A percentile compares a stretch with the other conserved stretches of the same genome.
phyloP scores from a whole-genome alignment of 2,797 vertebrate genomes.

The Saxicola maurus region DNA sequence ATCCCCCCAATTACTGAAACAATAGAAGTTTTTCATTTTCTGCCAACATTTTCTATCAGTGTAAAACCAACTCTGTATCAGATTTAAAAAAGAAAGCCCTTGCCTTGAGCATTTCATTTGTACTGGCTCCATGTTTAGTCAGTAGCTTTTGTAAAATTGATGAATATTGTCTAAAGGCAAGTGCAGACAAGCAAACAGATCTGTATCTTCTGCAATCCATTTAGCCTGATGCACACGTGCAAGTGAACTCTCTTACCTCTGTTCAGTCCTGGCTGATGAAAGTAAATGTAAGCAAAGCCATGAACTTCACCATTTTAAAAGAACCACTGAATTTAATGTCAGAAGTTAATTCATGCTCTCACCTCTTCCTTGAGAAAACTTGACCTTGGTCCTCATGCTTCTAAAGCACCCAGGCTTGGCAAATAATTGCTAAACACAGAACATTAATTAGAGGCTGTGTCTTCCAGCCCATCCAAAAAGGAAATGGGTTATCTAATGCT shows the following conservation, averaged over 20 bases:
- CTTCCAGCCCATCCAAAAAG: constrained; percentile 48
- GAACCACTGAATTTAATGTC: constrained; percentile 47
- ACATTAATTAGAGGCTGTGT: constrained; percentile 42
- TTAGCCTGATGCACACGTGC: constrained; percentile 66
- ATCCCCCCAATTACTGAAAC: neutral
- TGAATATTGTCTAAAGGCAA: constrained; percentile 80
- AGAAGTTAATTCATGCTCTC: constrained; percentile 55
- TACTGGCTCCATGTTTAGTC: constrained; percentile 61
- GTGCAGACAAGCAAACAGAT: constrained; percentile 77
- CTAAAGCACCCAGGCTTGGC: constrained; percentile 25
- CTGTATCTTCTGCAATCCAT: constrained; percentile 84
- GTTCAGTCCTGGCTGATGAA: constrained; percentile 76
- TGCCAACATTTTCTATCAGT: constrained; percentile 28
- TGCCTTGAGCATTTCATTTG: constrained; percentile 55
- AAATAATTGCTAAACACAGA: constrained; percentile 35
- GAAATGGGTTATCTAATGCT: constrained; percentile 11
- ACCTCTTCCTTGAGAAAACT: constrained; percentile 41
- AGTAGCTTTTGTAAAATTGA: constrained; percentile 74
- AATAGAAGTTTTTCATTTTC: constrained; percentile 41
- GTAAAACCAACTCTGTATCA: constrained; percentile 33
- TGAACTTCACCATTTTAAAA: constrained; percentile 58
- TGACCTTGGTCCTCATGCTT: constrained; percentile 36
- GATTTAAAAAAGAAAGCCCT: constrained; percentile 49
- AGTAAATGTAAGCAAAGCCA: constrained; percentile 58
- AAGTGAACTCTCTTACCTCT: constrained; percentile 52